phyloP scores from a whole-genome alignment of 2,797 vertebrate species.

The Dallia pectoralis region DNA sequence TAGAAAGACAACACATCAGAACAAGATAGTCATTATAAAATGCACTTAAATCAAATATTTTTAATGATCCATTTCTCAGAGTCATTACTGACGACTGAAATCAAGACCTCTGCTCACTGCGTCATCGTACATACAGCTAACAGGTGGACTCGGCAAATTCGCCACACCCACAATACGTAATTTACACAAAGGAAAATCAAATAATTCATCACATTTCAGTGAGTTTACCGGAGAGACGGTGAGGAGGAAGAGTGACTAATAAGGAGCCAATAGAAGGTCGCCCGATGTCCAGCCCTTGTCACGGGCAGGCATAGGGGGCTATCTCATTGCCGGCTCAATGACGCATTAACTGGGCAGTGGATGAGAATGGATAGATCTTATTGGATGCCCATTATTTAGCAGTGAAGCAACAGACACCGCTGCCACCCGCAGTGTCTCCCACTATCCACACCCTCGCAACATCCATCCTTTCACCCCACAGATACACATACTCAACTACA shows the following conservation, averaged over 20 bases:
- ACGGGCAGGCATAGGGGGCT: slow-evolving; percentile 28
- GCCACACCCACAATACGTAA: slow-evolving; percentile 16
- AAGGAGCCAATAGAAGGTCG: background rate
- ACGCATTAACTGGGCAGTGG: slow-evolving; percentile 73
- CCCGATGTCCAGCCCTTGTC: slow-evolving; percentile 3
- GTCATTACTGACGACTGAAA: no score
- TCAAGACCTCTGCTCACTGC: background rate
- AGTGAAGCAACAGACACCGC: slow-evolving; percentile 41
- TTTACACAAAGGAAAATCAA: slow-evolving; percentile 5
- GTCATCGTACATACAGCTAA: slow-evolving; percentile 11
- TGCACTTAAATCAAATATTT: background rate
- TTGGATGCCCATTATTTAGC: slow-evolving; percentile 47
- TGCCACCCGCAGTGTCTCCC: background rate
- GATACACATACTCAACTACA: slow-evolving; percentile 6
- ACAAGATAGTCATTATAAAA: no score
- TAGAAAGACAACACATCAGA: background rate
- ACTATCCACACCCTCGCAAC: no score
- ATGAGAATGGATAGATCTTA: slow-evolving; percentile 47
- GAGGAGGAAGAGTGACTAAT: slow-evolving; percentile 14
- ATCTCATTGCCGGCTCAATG: slow-evolving; percentile 68
- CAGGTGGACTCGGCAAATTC: slow-evolving; percentile 8
- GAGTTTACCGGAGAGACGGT: background rate
- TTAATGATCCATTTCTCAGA: no score
- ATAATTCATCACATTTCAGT: slow-evolving; percentile 9
- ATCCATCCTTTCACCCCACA: slow-evolving; percentile 20